These are phyloP conservation scores for Dendrocincla fuliginosa DNA, from an alignment of 2,797 vertebrate species.

Conservation along the genomic window DNA sequence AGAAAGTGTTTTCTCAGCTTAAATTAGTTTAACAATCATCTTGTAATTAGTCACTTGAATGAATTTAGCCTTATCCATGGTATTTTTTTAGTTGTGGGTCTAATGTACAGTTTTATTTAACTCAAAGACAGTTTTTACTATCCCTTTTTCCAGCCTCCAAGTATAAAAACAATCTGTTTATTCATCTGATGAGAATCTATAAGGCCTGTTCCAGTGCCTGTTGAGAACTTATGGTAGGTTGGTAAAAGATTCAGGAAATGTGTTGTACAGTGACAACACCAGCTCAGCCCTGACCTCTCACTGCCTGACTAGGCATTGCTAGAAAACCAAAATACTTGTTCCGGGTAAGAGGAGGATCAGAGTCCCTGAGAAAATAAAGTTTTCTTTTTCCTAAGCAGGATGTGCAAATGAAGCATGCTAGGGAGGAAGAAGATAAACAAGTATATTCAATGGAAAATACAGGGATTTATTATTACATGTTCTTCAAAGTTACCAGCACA, in stretches of 20 bases:
- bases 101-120: background rate
- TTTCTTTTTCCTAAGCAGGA: background rate
- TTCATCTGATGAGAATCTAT: background rate
- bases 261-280: background rate
- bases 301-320: background rate
- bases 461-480: background rate
- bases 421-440: background rate
- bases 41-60: slow-evolving; percentile 33
- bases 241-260: background rate
- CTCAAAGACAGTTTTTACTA: background rate
- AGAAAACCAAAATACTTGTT: background rate
- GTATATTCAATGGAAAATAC: background rate
- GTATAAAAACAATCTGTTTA: background rate
- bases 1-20: slow-evolving; percentile 20
- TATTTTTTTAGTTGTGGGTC: background rate
- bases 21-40: slow-evolving; percentile 5
- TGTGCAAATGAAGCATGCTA: background rate
- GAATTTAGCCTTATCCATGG: background rate
- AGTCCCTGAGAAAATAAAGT: background rate
- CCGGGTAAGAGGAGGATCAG: background rate
- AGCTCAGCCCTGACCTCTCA: background rate
- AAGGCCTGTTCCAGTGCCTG: background rate
- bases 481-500: background rate
- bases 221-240: background rate
- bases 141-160: background rate